Evolutionary conservation across 2,113 vertebrate species (phyloP), one percentile per base, ranked within the genome.

Genomic region (Dicerorhinus sumatrensis): DNA sequence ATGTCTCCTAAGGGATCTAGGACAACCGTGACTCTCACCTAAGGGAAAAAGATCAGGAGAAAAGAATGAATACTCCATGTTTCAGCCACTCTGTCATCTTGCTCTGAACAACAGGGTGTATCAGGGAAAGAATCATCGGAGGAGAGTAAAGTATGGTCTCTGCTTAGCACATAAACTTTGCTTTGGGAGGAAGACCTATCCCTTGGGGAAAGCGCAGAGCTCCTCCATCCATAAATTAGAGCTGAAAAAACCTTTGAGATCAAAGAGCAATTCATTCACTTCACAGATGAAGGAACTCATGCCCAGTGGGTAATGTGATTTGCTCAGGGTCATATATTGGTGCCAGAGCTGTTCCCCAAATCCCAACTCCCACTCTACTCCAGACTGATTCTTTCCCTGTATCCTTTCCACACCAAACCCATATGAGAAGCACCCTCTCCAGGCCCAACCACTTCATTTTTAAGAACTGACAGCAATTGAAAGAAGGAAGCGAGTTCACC

Each of bases 211-310:
- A 97, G 7, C 83, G 3, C 12, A 83, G 63, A 36, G 36, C 36
- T 48, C 36, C 13, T 69, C 63, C 36, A 85, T 69, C 76, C 76
- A 92, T n/a, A 84, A 65, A 75, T 54, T 96, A 84, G 62, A 88
- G 48, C 80, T 92, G 12, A 16, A 73, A 75, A 89, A 4, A 8
- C 29, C 8, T 83, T 83, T 91, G 58, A 51, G 6, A 63, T 80
- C 23, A 48, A 63, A 89, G 33, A 94, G 42, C 13, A 85, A 58
- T 46, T 72, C 23, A 83, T 72, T 81, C 54, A 70, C 77, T 85
- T 76, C 39, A 58, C 39, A 82, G 58, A 70, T 84, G 51, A 91
- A 95, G 39, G 21, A 83, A 69, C 21, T n/a, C n/a, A 97, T 42
- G 10, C 14, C 65, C 29, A 6, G 0, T 7, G 18, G 7, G 33